A percentile compares a stretch with the other conserved stretches of the same genome.
Evolutionary conservation across 2,113 vertebrate genomes (phyloP).

Genomic region (Tapirus terrestris): DNA sequence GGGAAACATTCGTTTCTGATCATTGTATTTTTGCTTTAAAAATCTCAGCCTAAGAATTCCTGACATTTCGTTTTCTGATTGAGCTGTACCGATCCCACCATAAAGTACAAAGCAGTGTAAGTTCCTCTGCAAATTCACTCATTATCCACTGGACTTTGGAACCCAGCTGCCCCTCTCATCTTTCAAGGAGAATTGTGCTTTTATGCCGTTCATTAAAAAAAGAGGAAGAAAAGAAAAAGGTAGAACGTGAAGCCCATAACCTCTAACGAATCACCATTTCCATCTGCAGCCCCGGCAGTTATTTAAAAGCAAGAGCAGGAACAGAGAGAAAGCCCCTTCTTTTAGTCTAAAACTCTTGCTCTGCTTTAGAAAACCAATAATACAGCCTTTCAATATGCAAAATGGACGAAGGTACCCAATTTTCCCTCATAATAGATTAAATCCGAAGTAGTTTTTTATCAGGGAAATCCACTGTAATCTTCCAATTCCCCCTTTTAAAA

Average conservation of each 20-base stretch:
- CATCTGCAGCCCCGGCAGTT: conserved; percentile 28
- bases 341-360: conserved; percentile 69
- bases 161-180: neutral
- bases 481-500: conserved; percentile 54
- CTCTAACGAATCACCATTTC: neutral
- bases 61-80: conserved; percentile 31
- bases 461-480: conserved; percentile 54
- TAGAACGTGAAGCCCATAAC: conserved; percentile 44
- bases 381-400: conserved; percentile 79
- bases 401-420: conserved; percentile 75
- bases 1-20: neutral
- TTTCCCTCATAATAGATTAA: conserved; percentile 66
- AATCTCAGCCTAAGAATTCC: neutral
- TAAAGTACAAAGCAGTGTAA: conserved; percentile 71
- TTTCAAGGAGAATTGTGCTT: conserved; percentile 66
- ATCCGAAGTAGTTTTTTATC: conserved; percentile 71
- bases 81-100: neutral
- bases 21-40: neutral
- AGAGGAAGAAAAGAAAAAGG: neutral
- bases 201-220: neutral
- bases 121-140: conserved; percentile 62
- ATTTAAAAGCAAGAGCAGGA: conserved; percentile 44
- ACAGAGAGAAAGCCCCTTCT: conserved; percentile 29
- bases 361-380: conserved; percentile 67
- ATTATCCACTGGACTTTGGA: conserved; percentile 51